These are phyloP conservation scores for Nesidiocoris tenuis DNA, from an alignment of 2,888 invertebrate species.

Conservation along the genomic window DNA sequence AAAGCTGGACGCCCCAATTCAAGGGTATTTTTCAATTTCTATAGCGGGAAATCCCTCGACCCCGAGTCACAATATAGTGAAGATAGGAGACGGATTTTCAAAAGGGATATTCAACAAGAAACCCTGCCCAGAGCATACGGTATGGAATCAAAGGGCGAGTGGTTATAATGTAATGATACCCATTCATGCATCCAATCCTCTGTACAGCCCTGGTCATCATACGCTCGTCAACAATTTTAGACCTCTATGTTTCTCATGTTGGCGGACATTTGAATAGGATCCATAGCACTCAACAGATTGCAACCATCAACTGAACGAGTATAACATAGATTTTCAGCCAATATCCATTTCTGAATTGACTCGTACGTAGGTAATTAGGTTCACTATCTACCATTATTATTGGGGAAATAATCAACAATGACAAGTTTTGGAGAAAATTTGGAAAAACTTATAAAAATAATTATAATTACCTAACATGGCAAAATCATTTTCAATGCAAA, in stretches of 20 bases:
- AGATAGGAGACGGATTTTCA: neutral
- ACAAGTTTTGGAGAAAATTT: too few species aligned
- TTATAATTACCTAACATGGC: too few species aligned
- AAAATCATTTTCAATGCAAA: too few species aligned
- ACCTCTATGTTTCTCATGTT: neutral
- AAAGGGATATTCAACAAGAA: neutral
- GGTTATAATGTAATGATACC: constrained; percentile 23
- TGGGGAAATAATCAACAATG: too few species aligned
- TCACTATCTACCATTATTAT: too few species aligned
- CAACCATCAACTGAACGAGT: too few species aligned
- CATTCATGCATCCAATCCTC: neutral
- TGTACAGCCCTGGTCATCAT: neutral
- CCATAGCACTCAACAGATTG: neutral
- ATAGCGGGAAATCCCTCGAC: neutral
- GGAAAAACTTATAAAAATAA: too few species aligned
- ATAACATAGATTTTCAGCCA: too few species aligned
- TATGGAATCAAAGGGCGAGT: constrained; percentile 6
- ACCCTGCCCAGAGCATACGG: neutral
- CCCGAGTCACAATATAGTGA: neutral
- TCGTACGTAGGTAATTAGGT: too few species aligned
- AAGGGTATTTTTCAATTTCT: constrained; percentile 7
- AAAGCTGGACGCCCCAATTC: constrained; percentile 2
- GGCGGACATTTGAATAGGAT: neutral
- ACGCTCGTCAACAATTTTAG: neutral
- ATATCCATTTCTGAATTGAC: too few species aligned